Conservation (phyloP, 1,140 invertebrate genomes). For the Bombus consobrinus region DNA sequence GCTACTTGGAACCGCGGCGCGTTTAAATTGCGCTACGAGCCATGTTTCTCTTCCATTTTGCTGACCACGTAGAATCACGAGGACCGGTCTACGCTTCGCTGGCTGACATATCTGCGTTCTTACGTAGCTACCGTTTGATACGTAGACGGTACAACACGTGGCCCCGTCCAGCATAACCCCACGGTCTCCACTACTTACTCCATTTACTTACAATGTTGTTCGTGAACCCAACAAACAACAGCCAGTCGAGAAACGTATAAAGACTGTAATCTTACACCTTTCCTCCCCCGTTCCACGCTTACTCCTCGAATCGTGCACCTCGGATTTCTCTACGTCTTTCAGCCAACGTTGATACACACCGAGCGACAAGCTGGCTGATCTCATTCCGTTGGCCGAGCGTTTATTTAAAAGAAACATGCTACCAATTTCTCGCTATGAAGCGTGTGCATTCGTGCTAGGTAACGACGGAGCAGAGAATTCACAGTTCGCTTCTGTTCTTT, state of each 20-base stretch:
- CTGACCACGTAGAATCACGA: constrained; percentile 53
- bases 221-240: constrained; percentile 58
- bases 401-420: constrained; percentile 44
- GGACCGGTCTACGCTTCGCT: background rate
- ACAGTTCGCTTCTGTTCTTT: no score
- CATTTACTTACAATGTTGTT: constrained; percentile 69
- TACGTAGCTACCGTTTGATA: constrained; percentile 37
- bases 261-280: constrained; percentile 59
- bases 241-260: constrained; percentile 40
- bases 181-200: constrained; percentile 33
- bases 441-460: background rate
- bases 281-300: constrained; percentile 5
- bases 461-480: background rate
- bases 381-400: constrained; percentile 31
- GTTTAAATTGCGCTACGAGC: constrained; percentile 50
- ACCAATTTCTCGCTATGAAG: constrained; percentile 1
- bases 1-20: constrained; percentile 53
- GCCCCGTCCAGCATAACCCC: background rate
- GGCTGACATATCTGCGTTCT: constrained; percentile 26
- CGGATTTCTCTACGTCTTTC: constrained; percentile 62
- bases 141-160: constrained; percentile 62
- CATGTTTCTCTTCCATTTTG: constrained; percentile 63
- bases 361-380: constrained; percentile 60
- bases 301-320: constrained; percentile 42
- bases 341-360: constrained; percentile 43